Percentiles rank a stretch among this genome's conserved stretches.
Evolutionary conservation across 2,888 invertebrate species (phyloP).

Genomic region (Matsumyia berberina): DNA sequence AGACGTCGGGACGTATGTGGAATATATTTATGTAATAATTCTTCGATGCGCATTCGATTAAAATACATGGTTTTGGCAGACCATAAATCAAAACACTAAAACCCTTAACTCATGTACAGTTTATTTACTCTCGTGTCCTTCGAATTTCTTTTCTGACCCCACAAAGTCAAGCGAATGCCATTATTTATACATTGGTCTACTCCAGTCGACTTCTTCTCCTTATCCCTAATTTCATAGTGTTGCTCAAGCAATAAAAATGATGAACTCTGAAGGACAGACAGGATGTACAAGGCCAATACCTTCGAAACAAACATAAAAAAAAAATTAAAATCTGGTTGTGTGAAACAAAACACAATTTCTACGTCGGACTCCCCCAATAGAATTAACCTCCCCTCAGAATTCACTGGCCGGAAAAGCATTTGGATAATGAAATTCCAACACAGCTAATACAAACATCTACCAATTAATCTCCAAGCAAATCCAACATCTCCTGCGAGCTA

Average conservation of each 20-base stretch:
- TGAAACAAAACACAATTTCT: not conserved
- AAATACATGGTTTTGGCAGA: too few relatives aligned
- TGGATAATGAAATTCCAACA: slow-evolving; percentile 22
- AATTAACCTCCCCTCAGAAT: not conserved
- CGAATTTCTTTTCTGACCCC: too few relatives aligned
- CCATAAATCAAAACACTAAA: too few relatives aligned
- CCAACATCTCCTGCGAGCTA: slow-evolving; percentile 8
- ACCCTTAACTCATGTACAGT: too few relatives aligned
- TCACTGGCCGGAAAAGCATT: slow-evolving; percentile 12
- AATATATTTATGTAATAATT: too few relatives aligned
- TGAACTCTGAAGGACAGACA: not conserved
- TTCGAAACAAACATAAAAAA: not conserved
- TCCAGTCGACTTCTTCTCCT: not conserved
- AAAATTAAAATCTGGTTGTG: not conserved
- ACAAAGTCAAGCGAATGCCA: too few relatives aligned
- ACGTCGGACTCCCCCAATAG: slow-evolving; percentile 12
- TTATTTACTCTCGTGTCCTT: too few relatives aligned
- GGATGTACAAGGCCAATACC: not conserved
- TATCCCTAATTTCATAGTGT: not conserved
- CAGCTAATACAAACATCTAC: not conserved
- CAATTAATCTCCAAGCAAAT: slow-evolving; percentile 24
- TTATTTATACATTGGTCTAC: too few relatives aligned
- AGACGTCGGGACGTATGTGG: too few relatives aligned
- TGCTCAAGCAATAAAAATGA: not conserved
- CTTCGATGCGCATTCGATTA: too few relatives aligned